These are phyloP conservation scores for Protosalanx chinensis DNA, from an alignment of 2,797 vertebrate species.

Conservation along the genomic window DNA sequence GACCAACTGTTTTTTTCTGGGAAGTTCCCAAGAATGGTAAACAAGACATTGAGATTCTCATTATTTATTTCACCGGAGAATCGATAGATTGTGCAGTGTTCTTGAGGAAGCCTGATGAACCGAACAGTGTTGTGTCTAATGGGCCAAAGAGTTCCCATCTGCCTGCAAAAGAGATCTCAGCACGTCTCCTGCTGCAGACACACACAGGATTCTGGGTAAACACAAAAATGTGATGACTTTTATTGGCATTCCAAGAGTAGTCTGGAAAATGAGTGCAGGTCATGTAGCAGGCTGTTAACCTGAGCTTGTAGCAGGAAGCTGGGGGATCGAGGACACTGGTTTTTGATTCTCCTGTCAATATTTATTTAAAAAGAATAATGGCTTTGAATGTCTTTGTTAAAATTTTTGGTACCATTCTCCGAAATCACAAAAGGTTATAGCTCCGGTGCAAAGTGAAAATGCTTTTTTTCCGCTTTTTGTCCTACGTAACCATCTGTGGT, in stretches of 20 bases:
- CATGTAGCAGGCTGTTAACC: conserved; percentile 34
- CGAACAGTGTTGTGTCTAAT: conserved; percentile 67
- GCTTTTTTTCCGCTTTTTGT: neutral
- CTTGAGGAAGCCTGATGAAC: conserved; percentile 66
- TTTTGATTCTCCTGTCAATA: too few relatives aligned
- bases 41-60: conserved; percentile 63
- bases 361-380: too few relatives aligned
- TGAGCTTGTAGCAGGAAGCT: too few relatives aligned
- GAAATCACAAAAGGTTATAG: too few relatives aligned
- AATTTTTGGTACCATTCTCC: too few relatives aligned
- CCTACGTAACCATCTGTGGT: neutral
- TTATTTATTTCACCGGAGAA: conserved; percentile 64
- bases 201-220: conserved; percentile 45
- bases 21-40: conserved; percentile 59
- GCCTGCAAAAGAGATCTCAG: conserved; percentile 68
- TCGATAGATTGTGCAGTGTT: conserved; percentile 65
- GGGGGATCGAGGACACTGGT: too few relatives aligned
- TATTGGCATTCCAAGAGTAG: conserved; percentile 59
- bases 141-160: conserved; percentile 72
- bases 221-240: conserved; percentile 53
- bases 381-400: too few relatives aligned
- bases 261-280: conserved; percentile 53
- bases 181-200: conserved; percentile 40
- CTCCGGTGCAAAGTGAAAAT: too few relatives aligned
- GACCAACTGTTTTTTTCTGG: conserved; percentile 28